Base-by-base conservation (phyloP, 30 jellyfish, hydroid and myxozoan genomes). In the Cassiopea andromeda region DNA sequence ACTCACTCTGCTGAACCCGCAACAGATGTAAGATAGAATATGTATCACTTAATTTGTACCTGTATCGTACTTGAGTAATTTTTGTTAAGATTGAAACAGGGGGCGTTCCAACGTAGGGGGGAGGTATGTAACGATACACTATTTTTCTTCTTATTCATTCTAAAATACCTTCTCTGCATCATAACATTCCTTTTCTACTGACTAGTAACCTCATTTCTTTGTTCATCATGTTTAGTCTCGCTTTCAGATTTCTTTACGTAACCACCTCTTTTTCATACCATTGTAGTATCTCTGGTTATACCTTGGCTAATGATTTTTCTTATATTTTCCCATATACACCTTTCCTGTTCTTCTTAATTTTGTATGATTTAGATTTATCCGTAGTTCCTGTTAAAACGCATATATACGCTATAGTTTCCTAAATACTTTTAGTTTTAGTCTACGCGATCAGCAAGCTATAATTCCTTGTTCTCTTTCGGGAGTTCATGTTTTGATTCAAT, bases 21-120 rank as follows among this genome's bases (percentile, higher is more conserved):
- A 27, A 27, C 38, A 0, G 38, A 27, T 27, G 38, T 77, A 77
- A 59, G 8, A 46, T 48, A 45, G 60, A 59, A 18, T 2, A 18
- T 27, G 67, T 46, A 46, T 76, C 69, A 17, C 49, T 77, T 77
- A 54, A 46, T 7, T 19, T 4, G 57, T 27, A 27, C 38, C 38
- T 27, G 38, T n/a, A 38, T 45, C 15, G 45, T 77, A 7, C 18
- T 44, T 14, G 16, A 5, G 67, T 59, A 77, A 77, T 48, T 13
- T 48, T 45, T 14, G 49, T 77, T 46, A 69, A 4, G 16, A 48
- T 10, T 77, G 86, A 77, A 77, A 77, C 86, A 77, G 16, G 86
- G 86, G 86, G 49, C 86, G 86, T 77, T 77, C 49, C 86, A 77
- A 49, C 86, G 60, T 9, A 46, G 86, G 86, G 86, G 86, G 46